phyloP scores from a whole-genome alignment of 2,113 vertebrate species.

The Thunnus thynnus region DNA sequence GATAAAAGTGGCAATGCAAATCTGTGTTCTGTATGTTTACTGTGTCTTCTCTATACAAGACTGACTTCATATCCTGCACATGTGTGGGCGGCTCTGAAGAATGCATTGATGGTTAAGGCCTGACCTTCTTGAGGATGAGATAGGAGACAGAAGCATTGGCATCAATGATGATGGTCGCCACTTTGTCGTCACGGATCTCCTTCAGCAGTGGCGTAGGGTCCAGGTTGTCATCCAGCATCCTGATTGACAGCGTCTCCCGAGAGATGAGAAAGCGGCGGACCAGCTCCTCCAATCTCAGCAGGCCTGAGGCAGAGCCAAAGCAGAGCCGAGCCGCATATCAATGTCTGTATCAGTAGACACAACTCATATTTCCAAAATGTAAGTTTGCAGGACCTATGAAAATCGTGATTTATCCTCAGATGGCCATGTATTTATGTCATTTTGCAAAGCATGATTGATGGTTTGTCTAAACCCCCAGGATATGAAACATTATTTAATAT shows the following conservation, averaged over 20 bases:
- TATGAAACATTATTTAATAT: constrained; percentile 52
- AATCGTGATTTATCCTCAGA: constrained; percentile 34
- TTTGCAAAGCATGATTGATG: constrained; percentile 40
- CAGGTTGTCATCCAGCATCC: constrained; percentile 93
- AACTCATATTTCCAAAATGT: constrained; percentile 47
- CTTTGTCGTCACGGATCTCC: constrained; percentile 96
- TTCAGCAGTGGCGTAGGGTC: constrained; percentile 94
- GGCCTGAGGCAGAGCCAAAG: constrained; percentile 82
- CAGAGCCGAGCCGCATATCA: constrained; percentile 54
- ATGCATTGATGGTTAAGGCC: constrained; percentile 32
- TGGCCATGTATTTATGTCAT: constrained; percentile 29
- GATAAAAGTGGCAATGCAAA: constrained; percentile 14
- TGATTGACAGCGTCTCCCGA: constrained; percentile 92
- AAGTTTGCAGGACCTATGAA: constrained; percentile 27
- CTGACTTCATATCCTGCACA: constrained; percentile 11
- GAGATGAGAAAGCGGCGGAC: constrained; percentile 95
- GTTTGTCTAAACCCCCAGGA: constrained; percentile 46
- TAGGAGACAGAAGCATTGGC: constrained; percentile 93
- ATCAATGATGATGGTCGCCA: constrained; percentile 95
- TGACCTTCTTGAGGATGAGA: constrained; percentile 93
- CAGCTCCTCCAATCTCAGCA: constrained; percentile 93
- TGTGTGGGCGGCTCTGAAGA: constrained; percentile 19
- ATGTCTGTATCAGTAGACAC: constrained; percentile 55
- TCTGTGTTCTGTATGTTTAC: background rate
- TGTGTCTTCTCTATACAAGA: constrained; percentile 7